Conservation (phyloP, 2,797 vertebrate species). For the Mormyrops attenuatus region DNA sequence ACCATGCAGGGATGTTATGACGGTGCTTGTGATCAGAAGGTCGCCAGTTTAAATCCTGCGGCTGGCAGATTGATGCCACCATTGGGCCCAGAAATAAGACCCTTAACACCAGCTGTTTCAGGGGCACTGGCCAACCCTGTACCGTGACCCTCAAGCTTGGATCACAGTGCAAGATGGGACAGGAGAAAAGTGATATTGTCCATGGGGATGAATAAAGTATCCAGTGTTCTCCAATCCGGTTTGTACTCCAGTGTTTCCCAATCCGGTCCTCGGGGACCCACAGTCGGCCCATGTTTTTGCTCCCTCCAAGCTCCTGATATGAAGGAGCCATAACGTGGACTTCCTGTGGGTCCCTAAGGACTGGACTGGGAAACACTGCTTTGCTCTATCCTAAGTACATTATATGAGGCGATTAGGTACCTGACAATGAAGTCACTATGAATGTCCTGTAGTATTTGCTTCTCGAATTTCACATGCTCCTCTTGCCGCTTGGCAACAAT, state of each 20-base stretch:
- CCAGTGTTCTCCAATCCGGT: not conserved
- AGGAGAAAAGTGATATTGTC: not conserved
- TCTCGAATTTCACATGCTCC: constrained; percentile 68
- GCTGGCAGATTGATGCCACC: not conserved
- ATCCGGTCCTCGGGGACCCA: not conserved
- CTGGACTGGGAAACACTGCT: not conserved
- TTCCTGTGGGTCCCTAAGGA: not conserved
- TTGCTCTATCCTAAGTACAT: not conserved
- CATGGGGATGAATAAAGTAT: not conserved
- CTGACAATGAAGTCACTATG: constrained; percentile 69
- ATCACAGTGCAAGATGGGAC: not conserved
- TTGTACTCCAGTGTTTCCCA: not conserved
- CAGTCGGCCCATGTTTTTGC: not conserved
- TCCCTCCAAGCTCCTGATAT: not conserved
- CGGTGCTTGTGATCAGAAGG: not conserved
- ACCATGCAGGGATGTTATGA: not conserved
- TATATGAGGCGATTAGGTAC: constrained; percentile 38
- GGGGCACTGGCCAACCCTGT: not conserved
- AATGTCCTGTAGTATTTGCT: constrained; percentile 61
- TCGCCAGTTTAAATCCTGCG: not conserved
- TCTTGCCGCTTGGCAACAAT: constrained; percentile 67
- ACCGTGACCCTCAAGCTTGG: not conserved
- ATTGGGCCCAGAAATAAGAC: not conserved
- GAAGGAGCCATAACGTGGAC: not conserved
- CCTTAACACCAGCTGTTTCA: not conserved